These are phyloP conservation scores for Alces alces DNA, from an alignment of 2,113 vertebrate species.

Conservation along the genomic window DNA sequence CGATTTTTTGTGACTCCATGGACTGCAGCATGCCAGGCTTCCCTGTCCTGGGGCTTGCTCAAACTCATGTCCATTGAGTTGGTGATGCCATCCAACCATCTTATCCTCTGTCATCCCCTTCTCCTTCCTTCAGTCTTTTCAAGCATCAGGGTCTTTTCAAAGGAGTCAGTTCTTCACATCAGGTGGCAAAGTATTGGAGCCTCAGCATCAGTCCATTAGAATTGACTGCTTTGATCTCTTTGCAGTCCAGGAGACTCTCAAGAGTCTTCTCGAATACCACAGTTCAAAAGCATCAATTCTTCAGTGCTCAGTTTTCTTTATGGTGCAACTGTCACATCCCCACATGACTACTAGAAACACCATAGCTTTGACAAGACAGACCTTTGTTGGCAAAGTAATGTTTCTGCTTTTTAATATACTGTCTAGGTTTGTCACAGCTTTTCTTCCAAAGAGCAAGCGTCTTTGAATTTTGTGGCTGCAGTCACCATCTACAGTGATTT, in stretches of 20 bases:
- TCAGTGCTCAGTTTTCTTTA: neutral
- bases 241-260: neutral
- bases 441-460: neutral
- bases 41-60: fast-evolving
- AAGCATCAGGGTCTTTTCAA: neutral
- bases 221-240: neutral
- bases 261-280: neutral
- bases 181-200: neutral
- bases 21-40: neutral
- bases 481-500: neutral
- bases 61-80: neutral
- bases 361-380: neutral
- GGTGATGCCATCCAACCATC: neutral
- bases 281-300: neutral
- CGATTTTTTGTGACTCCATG: neutral
- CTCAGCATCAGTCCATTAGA: neutral
- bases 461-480: neutral
- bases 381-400: neutral
- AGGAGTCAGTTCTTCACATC: neutral
- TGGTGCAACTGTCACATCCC: neutral
- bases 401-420: neutral
- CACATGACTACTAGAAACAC: neutral
- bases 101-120: neutral
- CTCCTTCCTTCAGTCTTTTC: neutral
- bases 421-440: neutral